These are phyloP conservation scores for Odontothrips loti DNA, from an alignment of 2,888 invertebrate species.

Conservation along the genomic window DNA sequence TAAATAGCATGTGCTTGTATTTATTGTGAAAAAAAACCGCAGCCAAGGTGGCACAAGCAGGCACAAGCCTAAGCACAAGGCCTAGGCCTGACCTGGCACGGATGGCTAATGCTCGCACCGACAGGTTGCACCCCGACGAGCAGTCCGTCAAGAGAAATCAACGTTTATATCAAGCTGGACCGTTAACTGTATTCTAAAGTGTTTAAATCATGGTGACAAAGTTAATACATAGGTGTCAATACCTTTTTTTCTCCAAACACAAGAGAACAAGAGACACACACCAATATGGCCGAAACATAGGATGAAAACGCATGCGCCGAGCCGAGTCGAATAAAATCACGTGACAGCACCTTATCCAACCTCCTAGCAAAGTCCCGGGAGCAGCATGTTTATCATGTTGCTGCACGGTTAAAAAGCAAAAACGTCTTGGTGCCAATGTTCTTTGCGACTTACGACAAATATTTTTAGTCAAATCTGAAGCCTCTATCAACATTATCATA, in stretches of 20 bases:
- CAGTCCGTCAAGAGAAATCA: not conserved
- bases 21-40: conserved; percentile 29
- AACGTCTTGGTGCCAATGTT: too few relatives aligned
- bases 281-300: conserved; percentile 48
- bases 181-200: not conserved
- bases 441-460: too few relatives aligned
- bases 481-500: too few relatives aligned
- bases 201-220: conserved; percentile 12
- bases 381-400: too few relatives aligned
- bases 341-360: conserved; percentile 32
- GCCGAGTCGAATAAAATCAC: conserved; percentile 33
- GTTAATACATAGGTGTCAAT: conserved; percentile 30
- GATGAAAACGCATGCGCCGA: conserved; percentile 39
- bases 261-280: conserved; percentile 50
- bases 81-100: conserved; percentile 9
- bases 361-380: too few relatives aligned
- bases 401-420: too few relatives aligned
- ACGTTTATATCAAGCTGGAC: not conserved
- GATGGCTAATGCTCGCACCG: conserved; percentile 28
- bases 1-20: conserved; percentile 20
- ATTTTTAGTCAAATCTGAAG: too few relatives aligned
- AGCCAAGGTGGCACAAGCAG: conserved; percentile 48
- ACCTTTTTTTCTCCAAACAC: conserved; percentile 46
- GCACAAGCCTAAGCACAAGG: too few relatives aligned
- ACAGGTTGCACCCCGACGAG: conserved; percentile 27